phyloP scores from a whole-genome alignment of 1,140 invertebrate species.

The Steinernema khuongi region DNA sequence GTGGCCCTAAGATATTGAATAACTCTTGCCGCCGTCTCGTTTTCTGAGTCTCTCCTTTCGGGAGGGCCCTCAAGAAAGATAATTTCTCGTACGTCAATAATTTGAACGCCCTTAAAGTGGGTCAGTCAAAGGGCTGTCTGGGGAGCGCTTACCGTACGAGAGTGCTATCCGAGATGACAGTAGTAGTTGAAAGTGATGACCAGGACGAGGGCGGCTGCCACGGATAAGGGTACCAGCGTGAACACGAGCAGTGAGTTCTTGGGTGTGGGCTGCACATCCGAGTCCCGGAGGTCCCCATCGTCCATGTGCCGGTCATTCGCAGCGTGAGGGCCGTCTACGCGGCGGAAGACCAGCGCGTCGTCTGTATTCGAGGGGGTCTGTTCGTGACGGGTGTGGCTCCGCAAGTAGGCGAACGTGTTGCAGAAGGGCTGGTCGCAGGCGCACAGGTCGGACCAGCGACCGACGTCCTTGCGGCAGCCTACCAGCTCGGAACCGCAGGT shows the following conservation, averaged over 20 bases:
- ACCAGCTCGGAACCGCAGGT: conserved; percentile 30
- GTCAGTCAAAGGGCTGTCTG: neutral
- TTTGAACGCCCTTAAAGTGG: neutral
- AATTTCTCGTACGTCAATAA: neutral
- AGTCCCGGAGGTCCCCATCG: neutral
- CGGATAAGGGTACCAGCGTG: neutral
- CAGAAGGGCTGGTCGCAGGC: conserved; percentile 40
- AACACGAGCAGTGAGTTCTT: neutral
- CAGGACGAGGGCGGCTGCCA: neutral
- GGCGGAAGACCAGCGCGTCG: neutral
- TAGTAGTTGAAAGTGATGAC: conserved; percentile 10
- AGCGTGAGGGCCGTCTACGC: neutral
- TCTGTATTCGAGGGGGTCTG: neutral
- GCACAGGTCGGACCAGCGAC: conserved; percentile 38
- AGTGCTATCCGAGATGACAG: conserved; percentile 14
- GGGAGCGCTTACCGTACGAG: neutral
- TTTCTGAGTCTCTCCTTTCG: neutral
- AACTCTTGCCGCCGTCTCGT: conserved; percentile 14
- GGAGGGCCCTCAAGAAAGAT: neutral
- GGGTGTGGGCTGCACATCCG: neutral
- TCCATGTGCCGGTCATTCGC: neutral
- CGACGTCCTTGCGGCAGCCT: conserved; percentile 37
- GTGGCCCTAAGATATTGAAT: conserved; percentile 10
- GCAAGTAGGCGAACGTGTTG: conserved; percentile 40
- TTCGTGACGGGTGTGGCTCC: conserved; percentile 26